Conservation (phyloP, 1,140 invertebrate genomes). For the Philopotamus ludificatus region DNA sequence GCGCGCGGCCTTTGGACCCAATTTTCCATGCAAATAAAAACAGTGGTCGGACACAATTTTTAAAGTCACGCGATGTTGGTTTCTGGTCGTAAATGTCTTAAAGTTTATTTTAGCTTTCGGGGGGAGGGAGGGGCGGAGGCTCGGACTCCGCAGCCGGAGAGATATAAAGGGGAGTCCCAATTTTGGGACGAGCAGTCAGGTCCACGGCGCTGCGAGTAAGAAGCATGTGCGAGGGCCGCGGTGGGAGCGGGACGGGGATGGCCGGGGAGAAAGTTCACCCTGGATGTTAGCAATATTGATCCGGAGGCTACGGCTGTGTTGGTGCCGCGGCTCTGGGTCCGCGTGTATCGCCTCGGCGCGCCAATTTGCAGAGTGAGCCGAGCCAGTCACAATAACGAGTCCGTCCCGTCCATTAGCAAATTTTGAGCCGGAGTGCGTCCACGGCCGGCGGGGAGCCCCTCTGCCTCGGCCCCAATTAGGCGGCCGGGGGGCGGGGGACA, state of each 20-base stretch:
- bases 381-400: neutral
- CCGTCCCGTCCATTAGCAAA: neutral
- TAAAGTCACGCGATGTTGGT: too few relatives aligned
- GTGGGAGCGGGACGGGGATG: neutral
- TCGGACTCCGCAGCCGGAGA: neutral
- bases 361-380: neutral
- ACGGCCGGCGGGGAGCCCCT: too few relatives aligned
- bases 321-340: neutral
- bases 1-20: too few relatives aligned
- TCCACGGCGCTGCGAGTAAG: neutral
- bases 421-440: neutral
- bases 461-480: too few relatives aligned
- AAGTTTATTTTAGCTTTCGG: neutral
- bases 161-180: neutral
- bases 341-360: neutral
- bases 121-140: too few relatives aligned
- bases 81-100: neutral
- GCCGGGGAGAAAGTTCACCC: slow-evolving; percentile 12
- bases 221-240: neutral
- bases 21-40: too few relatives aligned
- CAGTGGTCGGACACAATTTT: too few relatives aligned
- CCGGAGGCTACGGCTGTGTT: neutral
- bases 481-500: too few relatives aligned
- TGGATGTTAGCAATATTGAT: slow-evolving; percentile 25
- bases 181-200: neutral